Percentiles rank a stretch among this genome's conserved stretches.
phyloP scores from a whole-genome alignment of 2,888 invertebrate species.

The Bombyx huttoni region DNA sequence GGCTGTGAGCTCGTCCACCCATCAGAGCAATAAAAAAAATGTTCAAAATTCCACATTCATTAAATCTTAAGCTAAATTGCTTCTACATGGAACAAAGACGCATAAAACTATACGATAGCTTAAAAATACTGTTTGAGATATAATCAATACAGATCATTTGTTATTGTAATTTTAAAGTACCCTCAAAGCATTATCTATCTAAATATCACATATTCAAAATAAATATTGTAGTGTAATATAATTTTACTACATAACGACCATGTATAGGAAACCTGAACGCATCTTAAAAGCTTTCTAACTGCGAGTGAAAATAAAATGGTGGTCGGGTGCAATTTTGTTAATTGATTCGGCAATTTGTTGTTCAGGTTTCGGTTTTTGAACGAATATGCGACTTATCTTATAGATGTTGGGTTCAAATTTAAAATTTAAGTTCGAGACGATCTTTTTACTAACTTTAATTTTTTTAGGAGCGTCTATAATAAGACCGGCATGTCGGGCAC shows the following conservation, averaged over 20 bases:
- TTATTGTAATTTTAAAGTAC: not conserved
- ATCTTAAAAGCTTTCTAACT: conserved; percentile 15
- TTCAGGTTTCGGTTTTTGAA: conserved; percentile 6
- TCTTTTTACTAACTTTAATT: too few relatives aligned
- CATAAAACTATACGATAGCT: too few relatives aligned
- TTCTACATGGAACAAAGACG: too few relatives aligned
- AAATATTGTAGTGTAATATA: not conserved
- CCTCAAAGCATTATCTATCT: not conserved
- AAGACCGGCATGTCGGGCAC: too few relatives aligned
- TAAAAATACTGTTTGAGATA: too few relatives aligned
- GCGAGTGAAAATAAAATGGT: conserved; percentile 10
- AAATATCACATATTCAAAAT: not conserved
- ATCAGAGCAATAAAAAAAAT: too few relatives aligned
- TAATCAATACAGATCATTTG: too few relatives aligned
- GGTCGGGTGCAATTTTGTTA: conserved; percentile 7
- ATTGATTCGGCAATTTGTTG: conserved; percentile 6
- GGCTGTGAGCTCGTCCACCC: too few relatives aligned
- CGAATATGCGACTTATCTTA: not conserved
- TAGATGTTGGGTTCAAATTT: not conserved
- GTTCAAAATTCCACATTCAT: too few relatives aligned
- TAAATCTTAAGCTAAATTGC: too few relatives aligned
- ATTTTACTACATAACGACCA: not conserved
- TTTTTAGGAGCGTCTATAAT: too few relatives aligned
- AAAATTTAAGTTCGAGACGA: too few relatives aligned
- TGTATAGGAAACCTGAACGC: not conserved